Evolutionary conservation across 2,113 vertebrate species (phyloP).

Genomic region (Ciconia stormi): DNA sequence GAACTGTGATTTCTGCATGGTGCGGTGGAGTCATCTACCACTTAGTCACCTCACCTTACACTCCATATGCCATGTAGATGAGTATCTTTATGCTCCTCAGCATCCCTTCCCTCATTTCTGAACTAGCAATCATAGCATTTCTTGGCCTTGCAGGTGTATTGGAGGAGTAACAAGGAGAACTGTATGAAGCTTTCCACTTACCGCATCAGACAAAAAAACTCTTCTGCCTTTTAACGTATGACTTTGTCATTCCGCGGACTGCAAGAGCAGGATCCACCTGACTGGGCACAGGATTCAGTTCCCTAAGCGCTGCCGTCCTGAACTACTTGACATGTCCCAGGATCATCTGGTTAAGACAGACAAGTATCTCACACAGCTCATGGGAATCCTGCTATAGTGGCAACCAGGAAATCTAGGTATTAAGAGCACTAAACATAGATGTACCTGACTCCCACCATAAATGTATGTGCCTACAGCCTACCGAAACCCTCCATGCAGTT

Average conservation of each 20-base stretch:
- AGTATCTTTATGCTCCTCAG: neutral
- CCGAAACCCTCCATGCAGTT: neutral
- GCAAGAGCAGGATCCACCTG: neutral
- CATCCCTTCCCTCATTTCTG: neutral
- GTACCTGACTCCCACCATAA: neutral
- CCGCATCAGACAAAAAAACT: rapidly evolving
- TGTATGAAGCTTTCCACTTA: neutral
- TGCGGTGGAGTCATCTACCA: neutral
- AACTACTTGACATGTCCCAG: neutral
- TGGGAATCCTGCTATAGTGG: neutral
- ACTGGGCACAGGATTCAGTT: neutral
- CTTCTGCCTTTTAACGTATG: neutral
- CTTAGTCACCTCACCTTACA: neutral
- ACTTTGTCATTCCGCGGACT: neutral
- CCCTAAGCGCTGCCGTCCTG: neutral
- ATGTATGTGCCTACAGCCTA: neutral
- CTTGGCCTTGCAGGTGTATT: neutral
- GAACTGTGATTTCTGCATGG: neutral
- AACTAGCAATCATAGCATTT: neutral
- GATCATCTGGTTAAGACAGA: neutral
- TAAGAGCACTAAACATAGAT: neutral
- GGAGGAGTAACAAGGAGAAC: neutral
- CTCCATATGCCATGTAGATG: neutral
- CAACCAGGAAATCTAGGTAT: neutral
- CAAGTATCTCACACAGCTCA: neutral